Evolutionary conservation across 2,888 invertebrate species (phyloP).

Genomic region (Archips xylosteana): DNA sequence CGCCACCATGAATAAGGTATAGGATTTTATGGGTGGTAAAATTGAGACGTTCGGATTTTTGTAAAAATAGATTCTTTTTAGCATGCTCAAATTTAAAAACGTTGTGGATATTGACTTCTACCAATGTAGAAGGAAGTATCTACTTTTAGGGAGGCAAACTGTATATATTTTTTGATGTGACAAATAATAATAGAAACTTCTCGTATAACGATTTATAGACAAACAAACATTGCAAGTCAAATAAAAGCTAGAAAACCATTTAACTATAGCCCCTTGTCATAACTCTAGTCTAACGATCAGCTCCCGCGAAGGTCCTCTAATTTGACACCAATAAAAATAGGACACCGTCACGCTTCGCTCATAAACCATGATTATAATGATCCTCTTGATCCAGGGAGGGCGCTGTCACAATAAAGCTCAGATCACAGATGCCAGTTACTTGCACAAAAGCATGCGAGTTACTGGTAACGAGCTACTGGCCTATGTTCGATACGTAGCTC

Average conservation of each 20-base stretch:
- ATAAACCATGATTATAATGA: conserved; percentile 40
- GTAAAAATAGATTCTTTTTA: conserved; percentile 16
- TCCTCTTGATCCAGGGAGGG: conserved; percentile 29
- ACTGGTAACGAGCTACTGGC: no score
- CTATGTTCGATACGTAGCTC: no score
- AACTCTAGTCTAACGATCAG: conserved; percentile 23
- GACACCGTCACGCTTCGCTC: conserved; percentile 42
- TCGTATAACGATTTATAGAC: no score
- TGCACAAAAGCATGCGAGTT: no score
- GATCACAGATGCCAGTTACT: no score
- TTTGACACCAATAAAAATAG: conserved; percentile 56
- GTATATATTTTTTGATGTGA: no score
- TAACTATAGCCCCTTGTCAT: conserved; percentile 8
- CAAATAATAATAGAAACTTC: no score
- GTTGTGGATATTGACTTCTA: no score
- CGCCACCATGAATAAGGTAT: conserved; percentile 8
- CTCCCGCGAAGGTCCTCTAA: conserved; percentile 43
- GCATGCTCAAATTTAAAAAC: neutral
- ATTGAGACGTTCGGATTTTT: conserved; percentile 23
- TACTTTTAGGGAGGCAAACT: no score
- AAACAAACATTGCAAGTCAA: no score
- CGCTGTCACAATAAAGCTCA: conserved; percentile 29
- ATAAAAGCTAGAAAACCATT: no score
- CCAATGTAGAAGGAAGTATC: neutral
- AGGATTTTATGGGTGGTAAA: conserved; percentile 25